Evolutionary conservation across 1,140 invertebrate species (phyloP), one percentile per base, ranked within the genome.

Genomic region (Probaryconus sp.): DNA sequence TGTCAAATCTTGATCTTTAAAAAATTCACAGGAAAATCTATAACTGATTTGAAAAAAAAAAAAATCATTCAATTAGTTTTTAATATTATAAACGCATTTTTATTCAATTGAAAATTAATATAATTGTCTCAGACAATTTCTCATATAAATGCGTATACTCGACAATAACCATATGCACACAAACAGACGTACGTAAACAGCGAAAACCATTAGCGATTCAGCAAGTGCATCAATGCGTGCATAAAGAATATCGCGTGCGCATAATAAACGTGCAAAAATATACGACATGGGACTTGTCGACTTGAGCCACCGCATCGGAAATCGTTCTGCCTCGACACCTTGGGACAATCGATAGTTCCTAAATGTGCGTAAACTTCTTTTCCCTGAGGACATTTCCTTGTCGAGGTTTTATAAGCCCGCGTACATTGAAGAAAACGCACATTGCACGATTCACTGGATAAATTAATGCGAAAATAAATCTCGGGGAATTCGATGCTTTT

Each of bases 281-380:
- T 35, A 70, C 53, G 74, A 68, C 74, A 16, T 40, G 68, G 60
- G 68, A 77, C 50, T 69, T 47, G 64, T 61, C 63, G 68, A 72
- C 74, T 77, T 71, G 50, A 71, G 73, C 68, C 74, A 64, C n/a
- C n/a, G 72, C 74, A 74, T 77, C 78, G 65, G 79, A 79, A 68
- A 81, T 81, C 76, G 77, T 79, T 84, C 72, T 76, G 61, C 61
- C 51, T 72, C 80, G 72, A 84, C 83, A 78, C 81, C 61, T 72
- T 47, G 40, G 69, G 63, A 85, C 79, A 85, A 80, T 78, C 77
- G 63, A 78, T 77, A 79, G 68, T 78, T n/a, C 79, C 67, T 72
- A 71, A 77, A 79, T 78, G 77, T 67, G 77, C 63, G 61, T 68
- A 76, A 79, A 77, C 58, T 63, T 68, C 60, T 56, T n/a, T 51